phyloP scores from a whole-genome alignment of 2,797 vertebrate genomes.

The Pempheris klunzingeri region DNA sequence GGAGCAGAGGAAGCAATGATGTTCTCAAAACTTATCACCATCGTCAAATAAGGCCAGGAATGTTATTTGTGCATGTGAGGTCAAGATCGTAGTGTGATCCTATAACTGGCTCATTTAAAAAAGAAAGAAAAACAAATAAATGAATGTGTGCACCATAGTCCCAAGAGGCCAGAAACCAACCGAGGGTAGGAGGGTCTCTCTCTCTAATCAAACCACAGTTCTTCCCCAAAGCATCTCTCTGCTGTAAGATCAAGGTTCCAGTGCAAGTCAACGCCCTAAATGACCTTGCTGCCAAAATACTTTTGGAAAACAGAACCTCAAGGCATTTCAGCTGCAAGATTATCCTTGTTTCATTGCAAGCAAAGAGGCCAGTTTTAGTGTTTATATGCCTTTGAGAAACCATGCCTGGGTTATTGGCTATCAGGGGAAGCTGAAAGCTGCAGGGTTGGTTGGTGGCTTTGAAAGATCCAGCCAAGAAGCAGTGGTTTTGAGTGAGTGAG shows the following conservation, averaged over 20 bases:
- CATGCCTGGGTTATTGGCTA: slow-evolving; percentile 63
- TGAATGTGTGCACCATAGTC: slow-evolving; percentile 72
- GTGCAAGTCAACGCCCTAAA: slow-evolving; percentile 41
- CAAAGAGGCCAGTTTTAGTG: slow-evolving; percentile 69
- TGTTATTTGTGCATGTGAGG: slow-evolving; percentile 79
- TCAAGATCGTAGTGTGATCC: slow-evolving; percentile 82
- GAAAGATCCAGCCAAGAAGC: slow-evolving; percentile 67
- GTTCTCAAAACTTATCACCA: slow-evolving; percentile 43
- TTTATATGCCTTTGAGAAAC: slow-evolving; percentile 71
- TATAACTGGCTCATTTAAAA: slow-evolving; percentile 64
- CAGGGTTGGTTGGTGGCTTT: slow-evolving; percentile 55
- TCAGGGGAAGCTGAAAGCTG: slow-evolving; percentile 69
- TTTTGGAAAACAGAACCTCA: slow-evolving; percentile 47
- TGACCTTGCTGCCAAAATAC: slow-evolving; percentile 61
- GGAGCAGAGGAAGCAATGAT: slow-evolving; percentile 56
- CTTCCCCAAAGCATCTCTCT: slow-evolving; percentile 59
- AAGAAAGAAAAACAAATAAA: slow-evolving; percentile 13
- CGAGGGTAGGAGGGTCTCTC: slow-evolving; percentile 67
- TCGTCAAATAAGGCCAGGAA: slow-evolving; percentile 75
- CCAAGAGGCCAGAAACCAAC: slow-evolving; percentile 76
- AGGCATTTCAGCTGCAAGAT: slow-evolving; percentile 62
- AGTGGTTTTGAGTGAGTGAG: slow-evolving; percentile 59
- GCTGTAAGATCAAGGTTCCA: slow-evolving; percentile 54
- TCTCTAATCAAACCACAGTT: slow-evolving; percentile 54
- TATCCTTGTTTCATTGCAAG: slow-evolving; percentile 49